phyloP scores from a whole-genome alignment of 2,113 vertebrate genomes.

The Petrocephalus zakoni region DNA sequence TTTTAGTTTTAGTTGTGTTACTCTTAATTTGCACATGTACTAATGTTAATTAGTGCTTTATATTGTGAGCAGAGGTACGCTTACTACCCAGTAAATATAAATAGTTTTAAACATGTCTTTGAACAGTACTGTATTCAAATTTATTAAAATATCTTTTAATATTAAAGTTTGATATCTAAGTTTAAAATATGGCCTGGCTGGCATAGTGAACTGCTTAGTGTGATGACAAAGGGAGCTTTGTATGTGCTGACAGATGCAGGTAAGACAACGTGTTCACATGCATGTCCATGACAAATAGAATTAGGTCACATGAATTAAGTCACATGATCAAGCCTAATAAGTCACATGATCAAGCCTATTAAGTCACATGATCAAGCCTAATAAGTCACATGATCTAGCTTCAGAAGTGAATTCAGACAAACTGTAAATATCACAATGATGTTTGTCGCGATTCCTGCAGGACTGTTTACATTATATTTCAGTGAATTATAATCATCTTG shows the following conservation, averaged over 20 bases:
- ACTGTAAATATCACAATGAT: background rate
- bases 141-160: background rate
- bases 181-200: background rate
- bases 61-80: too few relatives aligned
- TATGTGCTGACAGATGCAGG: background rate
- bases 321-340: background rate
- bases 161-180: background rate
- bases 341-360: background rate
- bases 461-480: background rate
- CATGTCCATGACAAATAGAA: background rate
- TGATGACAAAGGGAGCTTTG: background rate
- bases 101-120: too few relatives aligned
- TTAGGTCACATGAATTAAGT: too few relatives aligned
- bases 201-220: background rate
- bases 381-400: background rate
- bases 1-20: too few relatives aligned
- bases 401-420: background rate
- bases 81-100: too few relatives aligned
- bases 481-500: background rate
- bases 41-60: too few relatives aligned
- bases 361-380: background rate
- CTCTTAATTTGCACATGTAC: too few relatives aligned
- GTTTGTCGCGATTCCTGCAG: background rate
- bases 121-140: too few relatives aligned
- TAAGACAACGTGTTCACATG: background rate